A percentile compares a stretch with the other conserved stretches of the same genome.
These are phyloP conservation scores for Mugil cephalus DNA, from an alignment of 2,113 vertebrate genomes.

Conservation along the genomic window DNA sequence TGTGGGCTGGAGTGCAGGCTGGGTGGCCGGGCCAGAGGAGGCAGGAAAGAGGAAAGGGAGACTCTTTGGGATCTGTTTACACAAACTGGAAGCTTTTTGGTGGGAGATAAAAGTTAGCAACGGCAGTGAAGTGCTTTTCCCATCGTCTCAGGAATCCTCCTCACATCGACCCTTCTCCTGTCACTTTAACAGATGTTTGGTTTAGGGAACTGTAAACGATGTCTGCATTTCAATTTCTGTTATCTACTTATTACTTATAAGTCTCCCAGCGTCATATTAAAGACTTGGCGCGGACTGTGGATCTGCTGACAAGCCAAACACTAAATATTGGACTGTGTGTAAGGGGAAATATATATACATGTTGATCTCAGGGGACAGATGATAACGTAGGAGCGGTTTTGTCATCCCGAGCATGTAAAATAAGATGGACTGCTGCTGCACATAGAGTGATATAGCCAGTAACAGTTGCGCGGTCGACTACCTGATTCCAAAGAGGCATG, in stretches of 20 bases:
- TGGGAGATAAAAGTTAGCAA: slow-evolving; percentile 90
- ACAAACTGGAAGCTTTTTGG: slow-evolving; percentile 90
- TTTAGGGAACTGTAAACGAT: slow-evolving; percentile 97
- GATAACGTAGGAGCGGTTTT: slow-evolving; percentile 28
- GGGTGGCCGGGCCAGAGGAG: slow-evolving; percentile 68
- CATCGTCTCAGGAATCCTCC: slow-evolving; percentile 90
- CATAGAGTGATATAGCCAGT: slow-evolving; percentile 31
- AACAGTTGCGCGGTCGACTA: slow-evolving; percentile 40
- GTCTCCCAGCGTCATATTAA: slow-evolving; percentile 91
- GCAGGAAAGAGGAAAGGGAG: slow-evolving; percentile 69
- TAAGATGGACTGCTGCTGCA: slow-evolving; percentile 18
- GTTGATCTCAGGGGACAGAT: slow-evolving; percentile 43
- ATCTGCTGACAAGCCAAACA: slow-evolving; percentile 51
- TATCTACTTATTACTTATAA: slow-evolving; percentile 95
- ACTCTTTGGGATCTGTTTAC: slow-evolving; percentile 88
- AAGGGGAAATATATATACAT: slow-evolving; percentile 32
- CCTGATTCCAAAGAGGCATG: slow-evolving; percentile 54
- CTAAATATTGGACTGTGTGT: slow-evolving; percentile 41
- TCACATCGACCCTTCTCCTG: slow-evolving; percentile 91
- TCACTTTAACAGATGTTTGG: slow-evolving; percentile 98
- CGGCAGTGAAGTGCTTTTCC: slow-evolving; percentile 92
- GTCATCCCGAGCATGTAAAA: slow-evolving; percentile 30
- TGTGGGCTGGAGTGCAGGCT: slow-evolving; percentile 59
- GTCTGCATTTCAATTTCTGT: slow-evolving; percentile 93
- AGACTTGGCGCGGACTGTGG: slow-evolving; percentile 87